A percentile compares a stretch with the other conserved stretches of the same genome.
Evolutionary conservation across 2,113 vertebrate genomes (phyloP).

Genomic region (Aramus guarauna): DNA sequence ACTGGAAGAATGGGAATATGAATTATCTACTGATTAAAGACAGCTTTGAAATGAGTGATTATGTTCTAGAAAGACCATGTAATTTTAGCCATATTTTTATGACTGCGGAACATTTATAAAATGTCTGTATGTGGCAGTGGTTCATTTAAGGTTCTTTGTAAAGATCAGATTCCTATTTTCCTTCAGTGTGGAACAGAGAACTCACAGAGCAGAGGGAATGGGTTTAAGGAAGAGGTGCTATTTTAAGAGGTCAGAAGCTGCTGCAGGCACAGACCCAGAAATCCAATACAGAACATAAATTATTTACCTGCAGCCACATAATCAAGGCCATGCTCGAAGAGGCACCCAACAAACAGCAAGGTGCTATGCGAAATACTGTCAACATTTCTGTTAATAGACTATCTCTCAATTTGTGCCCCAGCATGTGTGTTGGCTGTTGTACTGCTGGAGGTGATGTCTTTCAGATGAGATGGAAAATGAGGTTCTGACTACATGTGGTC

Average conservation of each 20-base stretch:
- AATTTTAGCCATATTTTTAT: not conserved
- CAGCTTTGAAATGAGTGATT: not conserved
- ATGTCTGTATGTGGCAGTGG: not conserved
- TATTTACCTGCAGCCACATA: not conserved
- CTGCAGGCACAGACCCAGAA: not conserved
- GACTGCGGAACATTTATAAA: not conserved
- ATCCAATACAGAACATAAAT: not conserved
- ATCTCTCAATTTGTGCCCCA: conserved; percentile 13
- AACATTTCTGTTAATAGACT: not conserved
- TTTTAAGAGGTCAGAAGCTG: not conserved
- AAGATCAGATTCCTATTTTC: not conserved
- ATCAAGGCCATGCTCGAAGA: not conserved
- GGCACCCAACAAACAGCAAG: conserved; percentile 14
- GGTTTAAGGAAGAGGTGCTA: not conserved
- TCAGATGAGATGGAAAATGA: conserved; percentile 23
- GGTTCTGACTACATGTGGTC: not conserved
- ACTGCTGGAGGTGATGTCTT: not conserved
- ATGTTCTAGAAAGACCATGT: not conserved
- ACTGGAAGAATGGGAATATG: not conserved
- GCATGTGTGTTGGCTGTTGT: not conserved
- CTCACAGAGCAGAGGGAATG: not conserved
- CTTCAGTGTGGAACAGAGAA: not conserved
- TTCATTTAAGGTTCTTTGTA: not conserved
- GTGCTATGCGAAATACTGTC: not conserved
- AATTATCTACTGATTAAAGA: not conserved